Conservation (phyloP, 2,797 vertebrate species). For the Phoebastria nigripes region DNA sequence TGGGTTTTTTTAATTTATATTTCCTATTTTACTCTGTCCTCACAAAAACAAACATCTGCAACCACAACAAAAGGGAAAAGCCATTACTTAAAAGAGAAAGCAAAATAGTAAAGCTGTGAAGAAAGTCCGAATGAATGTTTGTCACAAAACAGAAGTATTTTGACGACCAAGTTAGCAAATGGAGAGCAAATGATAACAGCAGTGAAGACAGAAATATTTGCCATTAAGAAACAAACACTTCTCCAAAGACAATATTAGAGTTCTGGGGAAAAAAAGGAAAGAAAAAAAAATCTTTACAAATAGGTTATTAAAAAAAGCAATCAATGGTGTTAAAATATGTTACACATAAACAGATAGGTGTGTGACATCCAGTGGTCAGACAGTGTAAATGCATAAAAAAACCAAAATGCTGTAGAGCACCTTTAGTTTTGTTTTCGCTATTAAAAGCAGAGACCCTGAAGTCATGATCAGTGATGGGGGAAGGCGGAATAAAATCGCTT, state of each 20-base stretch:
- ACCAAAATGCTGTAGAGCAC: background rate
- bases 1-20: background rate
- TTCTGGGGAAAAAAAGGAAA: background rate
- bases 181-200: background rate
- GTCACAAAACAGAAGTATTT: background rate
- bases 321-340: no score
- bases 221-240: background rate
- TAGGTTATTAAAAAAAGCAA: background rate
- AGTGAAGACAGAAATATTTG: background rate
- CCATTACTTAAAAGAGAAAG: background rate
- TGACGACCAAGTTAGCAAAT: background rate
- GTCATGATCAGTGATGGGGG: background rate
- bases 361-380: constrained; percentile 67
- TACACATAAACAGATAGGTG: constrained; percentile 4
- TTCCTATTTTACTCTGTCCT: background rate
- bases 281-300: background rate
- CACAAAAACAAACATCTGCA: background rate
- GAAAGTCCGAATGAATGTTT: background rate
- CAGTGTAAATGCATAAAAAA: background rate
- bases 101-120: background rate
- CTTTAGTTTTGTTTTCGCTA: background rate
- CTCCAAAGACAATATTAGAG: background rate
- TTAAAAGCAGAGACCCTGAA: background rate
- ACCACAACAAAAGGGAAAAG: background rate
- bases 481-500: background rate